phyloP scores from a whole-genome alignment of 2,113 vertebrate genomes.

The Macaca mulatta region DNA sequence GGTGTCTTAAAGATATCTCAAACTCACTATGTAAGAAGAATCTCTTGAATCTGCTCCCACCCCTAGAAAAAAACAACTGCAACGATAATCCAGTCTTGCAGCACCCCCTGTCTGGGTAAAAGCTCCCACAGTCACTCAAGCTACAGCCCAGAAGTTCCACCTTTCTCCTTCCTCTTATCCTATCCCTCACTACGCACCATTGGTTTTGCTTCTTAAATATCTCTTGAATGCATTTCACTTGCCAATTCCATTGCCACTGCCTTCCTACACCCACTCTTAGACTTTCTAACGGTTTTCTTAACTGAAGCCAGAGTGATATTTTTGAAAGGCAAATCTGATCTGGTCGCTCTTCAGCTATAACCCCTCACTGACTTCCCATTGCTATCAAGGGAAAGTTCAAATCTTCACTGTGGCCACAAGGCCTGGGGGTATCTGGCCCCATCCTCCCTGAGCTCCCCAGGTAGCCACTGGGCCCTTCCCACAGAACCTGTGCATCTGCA shows the following conservation, averaged over 20 bases:
- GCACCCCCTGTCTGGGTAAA: background rate
- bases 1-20: background rate
- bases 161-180: background rate
- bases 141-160: background rate
- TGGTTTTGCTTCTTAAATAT: background rate
- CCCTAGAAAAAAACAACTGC: background rate
- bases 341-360: background rate
- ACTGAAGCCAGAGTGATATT: background rate
- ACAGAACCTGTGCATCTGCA: background rate
- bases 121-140: background rate
- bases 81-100: background rate
- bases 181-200: background rate
- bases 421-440: background rate
- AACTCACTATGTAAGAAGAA: background rate
- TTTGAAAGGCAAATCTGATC: background rate
- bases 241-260: background rate
- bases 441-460: background rate
- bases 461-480: background rate
- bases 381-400: background rate
- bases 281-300: background rate
- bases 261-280: background rate
- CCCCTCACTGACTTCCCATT: background rate
- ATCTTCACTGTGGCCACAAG: background rate
- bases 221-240: background rate
- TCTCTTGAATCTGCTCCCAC: background rate